phyloP scores from a whole-genome alignment of 2,113 vertebrate species.

The Noctilio leporinus region DNA sequence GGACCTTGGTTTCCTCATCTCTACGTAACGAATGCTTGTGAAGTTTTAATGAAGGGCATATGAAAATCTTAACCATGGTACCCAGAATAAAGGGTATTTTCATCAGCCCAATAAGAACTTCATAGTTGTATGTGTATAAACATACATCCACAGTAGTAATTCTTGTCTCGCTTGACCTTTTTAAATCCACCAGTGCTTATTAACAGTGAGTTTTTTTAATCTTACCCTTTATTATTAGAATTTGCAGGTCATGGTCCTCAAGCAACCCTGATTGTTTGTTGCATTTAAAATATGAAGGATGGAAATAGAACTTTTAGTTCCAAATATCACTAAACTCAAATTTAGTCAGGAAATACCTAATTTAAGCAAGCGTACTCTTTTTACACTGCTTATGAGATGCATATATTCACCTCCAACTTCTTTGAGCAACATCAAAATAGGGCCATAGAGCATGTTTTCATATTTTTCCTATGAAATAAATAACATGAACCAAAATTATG shows the following conservation, averaged over 20 bases:
- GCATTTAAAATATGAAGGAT: background rate
- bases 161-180: slow-evolving; percentile 37
- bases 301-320: background rate
- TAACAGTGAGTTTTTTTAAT: slow-evolving; percentile 35
- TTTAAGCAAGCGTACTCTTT: background rate
- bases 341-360: background rate
- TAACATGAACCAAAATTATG: background rate
- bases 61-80: background rate
- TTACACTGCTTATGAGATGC: background rate
- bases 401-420: background rate
- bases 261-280: background rate
- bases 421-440: background rate
- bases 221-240: background rate
- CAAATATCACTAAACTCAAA: background rate
- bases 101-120: background rate
- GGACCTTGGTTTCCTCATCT: background rate
- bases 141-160: background rate
- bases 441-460: background rate
- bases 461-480: background rate
- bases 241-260: slow-evolving; percentile 25
- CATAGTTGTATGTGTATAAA: background rate
- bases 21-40: background rate
- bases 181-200: background rate
- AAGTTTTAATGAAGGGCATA: background rate
- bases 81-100: background rate